Evolutionary conservation across 2,113 vertebrate species (phyloP).

Genomic region (Stomatorhinus ivindoensis): DNA sequence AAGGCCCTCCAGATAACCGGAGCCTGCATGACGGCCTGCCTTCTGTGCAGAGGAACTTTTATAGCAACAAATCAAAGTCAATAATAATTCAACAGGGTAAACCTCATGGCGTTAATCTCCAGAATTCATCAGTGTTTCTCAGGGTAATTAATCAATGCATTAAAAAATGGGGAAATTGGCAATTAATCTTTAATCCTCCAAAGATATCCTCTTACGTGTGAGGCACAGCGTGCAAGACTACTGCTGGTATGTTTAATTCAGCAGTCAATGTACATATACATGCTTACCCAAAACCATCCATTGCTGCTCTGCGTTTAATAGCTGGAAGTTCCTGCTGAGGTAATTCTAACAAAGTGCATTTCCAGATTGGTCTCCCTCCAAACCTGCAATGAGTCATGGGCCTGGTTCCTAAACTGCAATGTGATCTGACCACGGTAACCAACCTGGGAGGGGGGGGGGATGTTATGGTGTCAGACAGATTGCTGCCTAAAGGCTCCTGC

Average conservation of each 20-base stretch:
- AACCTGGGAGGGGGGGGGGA: background rate
- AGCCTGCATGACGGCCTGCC: slow-evolving; percentile 5
- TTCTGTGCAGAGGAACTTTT: slow-evolving; percentile 43
- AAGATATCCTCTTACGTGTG: slow-evolving; percentile 34
- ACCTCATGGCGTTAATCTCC: slow-evolving; percentile 55
- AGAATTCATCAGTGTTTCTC: slow-evolving; percentile 42
- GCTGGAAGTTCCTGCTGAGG: background rate
- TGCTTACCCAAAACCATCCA: background rate
- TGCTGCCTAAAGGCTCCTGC: background rate
- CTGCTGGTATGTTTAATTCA: background rate
- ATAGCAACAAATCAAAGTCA: slow-evolving; percentile 57
- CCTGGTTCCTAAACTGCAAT: background rate
- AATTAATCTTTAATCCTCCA: slow-evolving; percentile 59
- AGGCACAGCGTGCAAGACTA: background rate
- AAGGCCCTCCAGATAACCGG: slow-evolving; percentile 17
- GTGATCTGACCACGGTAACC: background rate
- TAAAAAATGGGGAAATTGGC: slow-evolving; percentile 51
- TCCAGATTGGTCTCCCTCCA: background rate
- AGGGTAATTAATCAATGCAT: slow-evolving; percentile 58
- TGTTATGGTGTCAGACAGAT: background rate
- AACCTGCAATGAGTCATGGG: background rate
- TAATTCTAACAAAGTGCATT: background rate
- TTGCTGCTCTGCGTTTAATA: background rate
- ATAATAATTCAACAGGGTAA: slow-evolving; percentile 54
- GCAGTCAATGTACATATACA: background rate